Evolutionary conservation across 2,888 invertebrate species (phyloP).

Genomic region (Lathronympha strigana): DNA sequence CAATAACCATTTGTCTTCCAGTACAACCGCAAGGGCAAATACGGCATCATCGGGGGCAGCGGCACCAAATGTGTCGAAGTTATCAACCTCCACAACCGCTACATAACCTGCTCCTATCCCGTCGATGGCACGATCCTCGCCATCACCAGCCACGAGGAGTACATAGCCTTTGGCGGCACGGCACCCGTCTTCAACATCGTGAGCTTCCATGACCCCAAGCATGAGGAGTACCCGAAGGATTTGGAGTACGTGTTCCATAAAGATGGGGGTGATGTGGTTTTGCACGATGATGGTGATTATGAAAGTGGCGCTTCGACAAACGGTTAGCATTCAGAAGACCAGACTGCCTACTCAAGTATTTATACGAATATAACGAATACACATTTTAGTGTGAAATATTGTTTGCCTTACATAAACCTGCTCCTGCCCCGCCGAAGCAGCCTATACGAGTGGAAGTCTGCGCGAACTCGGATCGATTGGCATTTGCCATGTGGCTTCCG

Average conservation of each 20-base stretch:
- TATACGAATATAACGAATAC: neutral
- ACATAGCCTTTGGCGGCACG: constrained; percentile 75
- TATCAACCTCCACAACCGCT: constrained; percentile 76
- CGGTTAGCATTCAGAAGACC: neutral
- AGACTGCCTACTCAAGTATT: neutral
- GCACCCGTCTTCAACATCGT: constrained; percentile 69
- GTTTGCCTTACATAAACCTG: neutral
- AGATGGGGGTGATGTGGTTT: constrained; percentile 40
- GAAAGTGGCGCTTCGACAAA: constrained; percentile 12
- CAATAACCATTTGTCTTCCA: constrained; percentile 52
- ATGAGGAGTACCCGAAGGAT: constrained; percentile 61
- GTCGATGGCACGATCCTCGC: constrained; percentile 66
- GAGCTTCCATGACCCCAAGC: constrained; percentile 74
- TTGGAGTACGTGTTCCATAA: constrained; percentile 47
- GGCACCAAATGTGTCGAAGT: constrained; percentile 77
- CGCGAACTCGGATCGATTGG: too few species aligned
- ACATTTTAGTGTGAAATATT: neutral
- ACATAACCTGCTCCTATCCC: constrained; percentile 74
- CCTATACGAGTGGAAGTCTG: too few species aligned
- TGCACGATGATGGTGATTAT: constrained; percentile 17
- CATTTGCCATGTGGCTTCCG: too few species aligned
- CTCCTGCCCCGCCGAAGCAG: too few species aligned
- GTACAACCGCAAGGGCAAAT: constrained; percentile 79
- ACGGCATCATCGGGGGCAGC: constrained; percentile 75
- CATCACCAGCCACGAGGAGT: constrained; percentile 66